Percentiles rank a stretch among this genome's conserved stretches.
phyloP scores from a whole-genome alignment of 1,140 invertebrate species.

The Drosophila neocordata region DNA sequence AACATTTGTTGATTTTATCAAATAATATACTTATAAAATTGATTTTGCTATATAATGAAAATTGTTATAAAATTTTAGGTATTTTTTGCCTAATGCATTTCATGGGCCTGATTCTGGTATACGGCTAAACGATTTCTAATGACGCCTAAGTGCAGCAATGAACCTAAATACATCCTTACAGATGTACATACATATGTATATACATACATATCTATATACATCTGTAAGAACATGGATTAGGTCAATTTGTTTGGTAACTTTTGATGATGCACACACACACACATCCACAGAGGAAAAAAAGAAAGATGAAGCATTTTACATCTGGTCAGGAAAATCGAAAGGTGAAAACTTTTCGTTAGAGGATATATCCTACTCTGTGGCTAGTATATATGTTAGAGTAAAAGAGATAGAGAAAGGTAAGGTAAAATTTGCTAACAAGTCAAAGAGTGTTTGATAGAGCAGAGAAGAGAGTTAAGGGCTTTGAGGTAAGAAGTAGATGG shows the following conservation, averaged over 20 bases:
- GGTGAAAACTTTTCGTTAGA: slow-evolving; percentile 48
- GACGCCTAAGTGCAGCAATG: slow-evolving; percentile 45
- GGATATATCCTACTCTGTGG: slow-evolving; percentile 66
- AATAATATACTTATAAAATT: too few species aligned
- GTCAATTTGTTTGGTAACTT: slow-evolving; percentile 61
- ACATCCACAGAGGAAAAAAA: slow-evolving; percentile 6
- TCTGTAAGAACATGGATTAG: slow-evolving; percentile 50
- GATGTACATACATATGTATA: not conserved
- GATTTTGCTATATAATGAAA: too few species aligned
- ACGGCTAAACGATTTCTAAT: slow-evolving; percentile 75
- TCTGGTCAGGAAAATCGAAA: slow-evolving; percentile 50
- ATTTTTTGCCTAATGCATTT: not conserved
- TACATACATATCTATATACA: not conserved
- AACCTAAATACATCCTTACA: too few species aligned
- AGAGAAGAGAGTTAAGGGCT: not conserved
- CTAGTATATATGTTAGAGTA: not conserved
- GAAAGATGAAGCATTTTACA: slow-evolving; percentile 16
- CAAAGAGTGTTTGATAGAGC: slow-evolving; percentile 20
- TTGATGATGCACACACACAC: slow-evolving; percentile 44
- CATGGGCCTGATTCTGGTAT: not conserved
- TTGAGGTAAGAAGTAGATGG: too few species aligned
- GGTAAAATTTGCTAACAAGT: slow-evolving; percentile 70
- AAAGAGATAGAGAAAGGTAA: not conserved
- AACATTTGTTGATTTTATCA: too few species aligned
- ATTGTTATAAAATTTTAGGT: too few species aligned